Evolutionary conservation across 2,797 vertebrate species (phyloP).

Genomic region (Meriones psammophilus): DNA sequence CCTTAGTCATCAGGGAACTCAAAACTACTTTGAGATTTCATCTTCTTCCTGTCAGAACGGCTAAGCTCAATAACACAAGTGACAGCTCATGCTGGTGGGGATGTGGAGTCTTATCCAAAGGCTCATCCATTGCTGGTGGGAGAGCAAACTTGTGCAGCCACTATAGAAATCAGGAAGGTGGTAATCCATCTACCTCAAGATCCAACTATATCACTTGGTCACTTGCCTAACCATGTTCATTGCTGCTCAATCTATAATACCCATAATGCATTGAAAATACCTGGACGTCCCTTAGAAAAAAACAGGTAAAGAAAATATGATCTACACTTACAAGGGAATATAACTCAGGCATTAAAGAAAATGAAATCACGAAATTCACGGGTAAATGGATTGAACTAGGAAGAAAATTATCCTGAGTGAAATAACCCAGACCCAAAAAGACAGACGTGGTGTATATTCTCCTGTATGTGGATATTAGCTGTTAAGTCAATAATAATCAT

Average conservation of each 20-base stretch:
- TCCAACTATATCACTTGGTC: background rate
- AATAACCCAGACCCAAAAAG: background rate
- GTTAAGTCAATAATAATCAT: background rate
- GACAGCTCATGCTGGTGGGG: background rate
- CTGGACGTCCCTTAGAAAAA: background rate
- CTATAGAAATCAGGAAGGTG: background rate
- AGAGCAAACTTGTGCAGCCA: background rate
- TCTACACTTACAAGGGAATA: background rate
- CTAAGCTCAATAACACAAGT: background rate
- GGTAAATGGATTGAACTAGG: background rate
- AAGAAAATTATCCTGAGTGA: background rate
- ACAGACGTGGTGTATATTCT: background rate
- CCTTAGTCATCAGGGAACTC: background rate
- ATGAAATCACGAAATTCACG: background rate
- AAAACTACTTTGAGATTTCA: background rate
- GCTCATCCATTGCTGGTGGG: background rate
- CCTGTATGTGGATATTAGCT: background rate
- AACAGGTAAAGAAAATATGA: background rate
- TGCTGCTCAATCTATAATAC: background rate
- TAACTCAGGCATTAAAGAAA: background rate
- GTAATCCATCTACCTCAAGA: background rate
- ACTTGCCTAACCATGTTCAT: background rate
- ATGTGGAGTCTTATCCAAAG: background rate
- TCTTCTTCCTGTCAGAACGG: background rate
- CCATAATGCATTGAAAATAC: background rate